A percentile compares a stretch with the other conserved stretches of the same genome.
phyloP scores from a whole-genome alignment of 2,888 invertebrate genomes.

The Leptothorax acervorum region DNA sequence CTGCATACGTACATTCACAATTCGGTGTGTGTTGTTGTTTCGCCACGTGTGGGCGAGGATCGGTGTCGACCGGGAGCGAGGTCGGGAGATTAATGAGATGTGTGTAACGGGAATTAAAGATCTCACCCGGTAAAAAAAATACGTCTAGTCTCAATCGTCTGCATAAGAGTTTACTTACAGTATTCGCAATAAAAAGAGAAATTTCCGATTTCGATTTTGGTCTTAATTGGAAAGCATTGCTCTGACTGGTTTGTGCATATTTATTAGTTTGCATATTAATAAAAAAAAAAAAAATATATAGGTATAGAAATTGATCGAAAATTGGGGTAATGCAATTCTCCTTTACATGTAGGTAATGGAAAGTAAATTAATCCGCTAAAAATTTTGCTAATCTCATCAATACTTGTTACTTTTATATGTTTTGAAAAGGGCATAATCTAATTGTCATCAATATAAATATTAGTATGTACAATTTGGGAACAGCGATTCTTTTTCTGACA shows the following conservation, averaged over 20 bases:
- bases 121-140: constrained; percentile 19
- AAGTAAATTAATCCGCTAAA: constrained; percentile 1
- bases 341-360: not conserved
- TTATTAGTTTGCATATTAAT: constrained; percentile 5
- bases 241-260: not conserved
- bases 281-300: constrained; percentile 13
- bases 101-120: constrained; percentile 60
- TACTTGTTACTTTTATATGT: too few relatives aligned
- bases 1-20: constrained; percentile 79
- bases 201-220: not conserved
- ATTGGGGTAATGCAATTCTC: not conserved
- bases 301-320: not conserved
- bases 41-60: constrained; percentile 59
- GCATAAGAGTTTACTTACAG: not conserved
- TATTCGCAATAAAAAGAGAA: not conserved
- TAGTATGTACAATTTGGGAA: too few relatives aligned
- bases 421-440: too few relatives aligned
- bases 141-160: not conserved
- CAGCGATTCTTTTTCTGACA: too few relatives aligned
- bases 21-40: constrained; percentile 18
- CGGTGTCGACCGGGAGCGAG: constrained; percentile 54
- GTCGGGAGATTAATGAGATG: constrained; percentile 62
- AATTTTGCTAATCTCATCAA: too few relatives aligned
- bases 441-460: too few relatives aligned
- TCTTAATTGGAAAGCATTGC: not conserved